These are phyloP conservation scores for Hemitrygon akajei DNA, from an alignment of 2,797 vertebrate genomes.

Conservation along the genomic window DNA sequence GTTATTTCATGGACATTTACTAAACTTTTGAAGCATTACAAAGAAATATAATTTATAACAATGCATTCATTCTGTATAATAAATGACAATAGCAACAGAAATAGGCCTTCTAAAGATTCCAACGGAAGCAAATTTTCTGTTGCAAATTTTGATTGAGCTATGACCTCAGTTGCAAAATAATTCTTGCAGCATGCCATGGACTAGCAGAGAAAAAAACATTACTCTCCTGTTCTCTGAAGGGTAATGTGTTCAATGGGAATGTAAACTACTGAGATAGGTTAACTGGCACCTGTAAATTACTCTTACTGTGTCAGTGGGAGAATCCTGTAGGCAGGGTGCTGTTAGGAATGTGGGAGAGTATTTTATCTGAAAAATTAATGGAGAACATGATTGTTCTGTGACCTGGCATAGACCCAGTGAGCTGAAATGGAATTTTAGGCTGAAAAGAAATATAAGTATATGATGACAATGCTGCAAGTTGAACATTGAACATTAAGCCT, in stretches of 20 bases:
- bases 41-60: neutral
- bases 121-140: neutral
- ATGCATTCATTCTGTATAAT: slow-evolving; percentile 2
- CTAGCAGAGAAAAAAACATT: neutral
- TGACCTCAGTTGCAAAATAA: neutral
- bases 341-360: no score
- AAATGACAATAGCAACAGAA: slow-evolving; percentile 12
- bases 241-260: neutral
- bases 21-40: neutral
- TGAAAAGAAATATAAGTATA: no score
- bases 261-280: neutral
- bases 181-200: neutral
- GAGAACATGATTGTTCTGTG: no score
- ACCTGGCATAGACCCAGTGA: no score
- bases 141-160: neutral
- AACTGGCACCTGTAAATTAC: no score
- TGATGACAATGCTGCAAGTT: neutral
- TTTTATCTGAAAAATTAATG: no score
- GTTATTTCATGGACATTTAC: neutral
- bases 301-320: no score
- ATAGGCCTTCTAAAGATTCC: neutral
- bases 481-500: neutral
- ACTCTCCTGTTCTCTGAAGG: neutral
- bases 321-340: no score
- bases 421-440: no score